These are phyloP conservation scores for Stegodyphus mimosarum DNA, from an alignment of 1,140 invertebrate species.

Conservation along the genomic window DNA sequence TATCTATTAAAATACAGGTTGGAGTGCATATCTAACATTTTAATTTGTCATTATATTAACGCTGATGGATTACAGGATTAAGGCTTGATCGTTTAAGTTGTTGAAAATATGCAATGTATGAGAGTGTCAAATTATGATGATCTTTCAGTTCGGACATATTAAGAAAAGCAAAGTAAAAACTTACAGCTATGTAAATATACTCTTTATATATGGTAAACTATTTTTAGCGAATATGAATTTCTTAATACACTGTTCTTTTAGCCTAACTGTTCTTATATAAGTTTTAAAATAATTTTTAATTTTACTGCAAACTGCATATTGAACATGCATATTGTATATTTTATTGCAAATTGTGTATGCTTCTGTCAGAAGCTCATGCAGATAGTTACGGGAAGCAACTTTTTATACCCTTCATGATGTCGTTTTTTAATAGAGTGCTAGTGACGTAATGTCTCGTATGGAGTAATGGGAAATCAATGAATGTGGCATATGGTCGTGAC, in stretches of 20 bases:
- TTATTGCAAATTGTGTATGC: not conserved
- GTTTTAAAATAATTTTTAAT: not conserved
- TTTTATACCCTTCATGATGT: not conserved
- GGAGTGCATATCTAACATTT: no score
- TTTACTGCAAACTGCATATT: not conserved
- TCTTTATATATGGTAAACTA: no score
- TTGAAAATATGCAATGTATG: no score
- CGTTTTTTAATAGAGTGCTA: not conserved
- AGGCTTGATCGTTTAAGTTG: no score
- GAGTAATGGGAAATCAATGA: conserved; percentile 16
- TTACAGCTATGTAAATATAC: no score
- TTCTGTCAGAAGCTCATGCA: not conserved
- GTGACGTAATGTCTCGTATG: not conserved
- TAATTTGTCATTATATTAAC: no score
- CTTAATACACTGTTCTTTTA: not conserved
- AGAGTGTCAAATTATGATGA: no score
- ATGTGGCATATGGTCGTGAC: conserved; percentile 11
- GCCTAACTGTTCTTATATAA: not conserved
- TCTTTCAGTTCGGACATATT: no score
- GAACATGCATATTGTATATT: not conserved
- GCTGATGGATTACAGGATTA: no score
- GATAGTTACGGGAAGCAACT: not conserved
- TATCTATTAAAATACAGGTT: no score
- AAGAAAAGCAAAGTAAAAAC: no score
- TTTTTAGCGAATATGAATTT: no score